These are phyloP conservation scores for Axis porcinus DNA, from an alignment of 2,113 vertebrate species.

Conservation along the genomic window DNA sequence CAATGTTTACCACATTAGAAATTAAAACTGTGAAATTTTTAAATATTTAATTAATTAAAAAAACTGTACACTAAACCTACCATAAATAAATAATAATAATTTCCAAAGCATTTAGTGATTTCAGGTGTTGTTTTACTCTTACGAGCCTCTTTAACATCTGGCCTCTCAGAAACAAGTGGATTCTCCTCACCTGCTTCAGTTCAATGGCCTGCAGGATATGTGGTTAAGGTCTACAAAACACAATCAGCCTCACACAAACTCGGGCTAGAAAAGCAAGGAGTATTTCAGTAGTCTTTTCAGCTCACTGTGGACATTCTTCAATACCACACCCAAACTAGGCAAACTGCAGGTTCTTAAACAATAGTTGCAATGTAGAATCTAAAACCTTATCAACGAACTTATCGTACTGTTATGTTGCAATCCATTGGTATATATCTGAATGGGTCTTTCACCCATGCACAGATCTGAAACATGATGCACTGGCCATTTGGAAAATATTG, in stretches of 20 bases:
- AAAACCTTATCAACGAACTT: neutral
- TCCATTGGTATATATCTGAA: neutral
- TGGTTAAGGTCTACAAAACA: neutral
- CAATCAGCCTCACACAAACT: no score
- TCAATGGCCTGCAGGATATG: neutral
- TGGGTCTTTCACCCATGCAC: neutral
- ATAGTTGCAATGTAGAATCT: neutral
- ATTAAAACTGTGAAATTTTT: neutral
- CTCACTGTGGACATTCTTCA: neutral
- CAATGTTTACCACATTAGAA: neutral
- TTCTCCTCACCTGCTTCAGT: neutral
- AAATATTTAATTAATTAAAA: neutral
- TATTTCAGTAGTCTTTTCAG: neutral
- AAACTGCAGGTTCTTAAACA: neutral
- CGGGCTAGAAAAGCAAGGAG: neutral
- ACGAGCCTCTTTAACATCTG: neutral
- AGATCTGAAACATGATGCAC: neutral
- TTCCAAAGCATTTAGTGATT: neutral
- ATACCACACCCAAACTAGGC: neutral
- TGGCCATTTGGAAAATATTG: neutral
- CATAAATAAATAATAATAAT: neutral
- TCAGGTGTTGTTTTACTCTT: neutral
- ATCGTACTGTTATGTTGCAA: neutral
- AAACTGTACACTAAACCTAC: neutral
- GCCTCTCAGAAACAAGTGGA: neutral